phyloP scores from a whole-genome alignment of 2,888 invertebrate genomes.

The Cephus sareptanus region DNA sequence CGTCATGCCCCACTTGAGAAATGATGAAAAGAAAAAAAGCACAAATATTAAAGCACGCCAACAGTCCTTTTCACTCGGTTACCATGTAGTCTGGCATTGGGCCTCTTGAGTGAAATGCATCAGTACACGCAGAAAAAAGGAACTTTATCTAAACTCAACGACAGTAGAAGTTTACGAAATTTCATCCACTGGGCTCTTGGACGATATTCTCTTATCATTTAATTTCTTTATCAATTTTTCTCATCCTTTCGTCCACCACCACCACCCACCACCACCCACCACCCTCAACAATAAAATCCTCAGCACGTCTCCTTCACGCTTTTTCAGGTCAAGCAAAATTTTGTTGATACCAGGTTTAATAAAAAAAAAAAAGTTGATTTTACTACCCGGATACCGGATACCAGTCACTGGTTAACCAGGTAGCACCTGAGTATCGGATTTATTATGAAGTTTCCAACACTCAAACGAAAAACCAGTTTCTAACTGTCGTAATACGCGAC shows the following conservation, averaged over 20 bases:
- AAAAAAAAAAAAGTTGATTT: not conserved
- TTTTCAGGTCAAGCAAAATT: not conserved
- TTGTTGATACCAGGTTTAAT: not conserved
- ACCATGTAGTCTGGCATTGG: not conserved
- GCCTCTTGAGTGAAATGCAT: not conserved
- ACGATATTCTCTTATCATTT: not conserved
- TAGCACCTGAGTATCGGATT: not conserved
- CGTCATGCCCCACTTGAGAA: not conserved
- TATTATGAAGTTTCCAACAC: not conserved
- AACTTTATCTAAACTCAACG: not conserved
- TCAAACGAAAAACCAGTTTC: not conserved
- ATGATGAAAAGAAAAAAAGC: not conserved
- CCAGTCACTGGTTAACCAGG: not conserved
- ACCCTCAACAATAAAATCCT: not conserved
- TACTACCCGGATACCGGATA: not conserved
- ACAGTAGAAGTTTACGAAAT: not conserved
- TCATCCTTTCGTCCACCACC: not conserved
- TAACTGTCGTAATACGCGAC: not conserved
- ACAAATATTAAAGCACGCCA: not conserved
- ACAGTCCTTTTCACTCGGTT: not conserved
- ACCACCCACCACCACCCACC: not conserved
- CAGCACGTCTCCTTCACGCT: not conserved
- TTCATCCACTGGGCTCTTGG: not conserved
- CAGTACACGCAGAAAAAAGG: not conserved
- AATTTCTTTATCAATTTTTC: not conserved